Percentiles rank a stretch among this genome's conserved stretches.
These are phyloP conservation scores for Mormyrus hasselquistii DNA, from an alignment of 2,797 vertebrate genomes.

Conservation along the genomic window DNA sequence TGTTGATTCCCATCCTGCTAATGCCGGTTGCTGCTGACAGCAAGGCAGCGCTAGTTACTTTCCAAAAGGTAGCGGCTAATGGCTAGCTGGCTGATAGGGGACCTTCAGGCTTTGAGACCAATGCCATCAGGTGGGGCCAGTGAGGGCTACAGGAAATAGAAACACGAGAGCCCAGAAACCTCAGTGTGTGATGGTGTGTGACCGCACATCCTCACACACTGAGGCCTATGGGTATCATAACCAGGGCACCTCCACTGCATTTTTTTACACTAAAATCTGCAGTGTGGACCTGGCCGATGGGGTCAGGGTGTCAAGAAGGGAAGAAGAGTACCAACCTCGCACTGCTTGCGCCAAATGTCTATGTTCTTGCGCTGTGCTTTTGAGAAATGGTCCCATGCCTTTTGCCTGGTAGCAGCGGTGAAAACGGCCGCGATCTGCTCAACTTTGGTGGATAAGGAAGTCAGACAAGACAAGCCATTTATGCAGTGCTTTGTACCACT, in stretches of 20 bases:
- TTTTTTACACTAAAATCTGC: background rate
- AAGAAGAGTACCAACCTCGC: conserved; percentile 87
- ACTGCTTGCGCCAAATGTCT: conserved; percentile 99
- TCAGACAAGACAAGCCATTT: conserved; percentile 98
- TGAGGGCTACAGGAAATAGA: conserved; percentile 22
- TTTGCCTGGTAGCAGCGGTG: conserved; percentile 95
- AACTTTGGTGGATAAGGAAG: conserved; percentile 92
- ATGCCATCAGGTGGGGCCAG: background rate
- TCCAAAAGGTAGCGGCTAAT: conserved; percentile 30
- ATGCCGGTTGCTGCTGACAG: conserved; percentile 55
- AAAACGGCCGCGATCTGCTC: conserved; percentile 98
- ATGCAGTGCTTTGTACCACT: conserved; percentile 79
- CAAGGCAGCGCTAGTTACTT: conserved; percentile 50
- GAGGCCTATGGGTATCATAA: background rate
- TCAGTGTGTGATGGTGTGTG: background rate
- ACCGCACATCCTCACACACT: conserved; percentile 1
- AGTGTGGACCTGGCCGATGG: conserved; percentile 47
- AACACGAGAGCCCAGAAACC: background rate
- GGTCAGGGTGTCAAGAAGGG: conserved; percentile 65
- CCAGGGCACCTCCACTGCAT: background rate
- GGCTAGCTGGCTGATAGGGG: background rate
- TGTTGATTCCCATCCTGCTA: conserved; percentile 38
- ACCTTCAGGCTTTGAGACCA: background rate
- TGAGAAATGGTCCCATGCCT: conserved; percentile 99
- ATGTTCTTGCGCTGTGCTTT: conserved; percentile 99